These are phyloP conservation scores for Pachyramphus minor DNA, from an alignment of 2,113 vertebrate genomes.

Conservation along the genomic window DNA sequence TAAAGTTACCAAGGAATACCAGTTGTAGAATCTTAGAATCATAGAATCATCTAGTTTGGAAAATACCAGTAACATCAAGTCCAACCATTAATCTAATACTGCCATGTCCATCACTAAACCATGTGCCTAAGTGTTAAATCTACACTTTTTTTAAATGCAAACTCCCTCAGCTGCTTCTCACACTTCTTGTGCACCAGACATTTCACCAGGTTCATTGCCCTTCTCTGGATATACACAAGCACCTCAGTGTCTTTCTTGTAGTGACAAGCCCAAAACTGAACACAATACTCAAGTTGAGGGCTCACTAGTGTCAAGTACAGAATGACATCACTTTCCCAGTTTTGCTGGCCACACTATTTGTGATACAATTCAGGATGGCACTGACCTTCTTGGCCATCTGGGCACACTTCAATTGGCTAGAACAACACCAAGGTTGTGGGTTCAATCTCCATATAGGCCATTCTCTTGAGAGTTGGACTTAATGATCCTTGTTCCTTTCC, in stretches of 20 bases:
- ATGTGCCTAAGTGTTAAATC: not conserved
- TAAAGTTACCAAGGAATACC: not conserved
- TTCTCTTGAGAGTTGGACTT: not conserved
- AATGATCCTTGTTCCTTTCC: not conserved
- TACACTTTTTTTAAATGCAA: not conserved
- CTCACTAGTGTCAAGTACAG: fast-evolving
- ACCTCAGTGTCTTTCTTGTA: not conserved
- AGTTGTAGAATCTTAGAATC: not conserved
- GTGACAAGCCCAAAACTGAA: not conserved
- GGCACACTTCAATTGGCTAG: not conserved
- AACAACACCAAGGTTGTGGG: not conserved
- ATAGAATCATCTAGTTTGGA: not conserved
- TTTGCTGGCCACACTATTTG: not conserved
- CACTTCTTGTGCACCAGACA: not conserved
- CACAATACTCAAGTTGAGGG: not conserved
- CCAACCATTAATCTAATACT: not conserved
- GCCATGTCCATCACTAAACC: not conserved
- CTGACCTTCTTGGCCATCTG: no score
- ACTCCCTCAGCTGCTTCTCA: not conserved
- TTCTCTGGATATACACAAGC: not conserved
- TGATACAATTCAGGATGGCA: not conserved
- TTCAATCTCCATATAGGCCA: not conserved
- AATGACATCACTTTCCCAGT: not conserved
- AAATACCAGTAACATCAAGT: not conserved
- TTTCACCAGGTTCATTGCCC: not conserved